A percentile compares a stretch with the other conserved stretches of the same genome.
These are phyloP conservation scores for Oreonectes daqikongensis DNA, from an alignment of 2,797 vertebrate genomes.

Conservation along the genomic window DNA sequence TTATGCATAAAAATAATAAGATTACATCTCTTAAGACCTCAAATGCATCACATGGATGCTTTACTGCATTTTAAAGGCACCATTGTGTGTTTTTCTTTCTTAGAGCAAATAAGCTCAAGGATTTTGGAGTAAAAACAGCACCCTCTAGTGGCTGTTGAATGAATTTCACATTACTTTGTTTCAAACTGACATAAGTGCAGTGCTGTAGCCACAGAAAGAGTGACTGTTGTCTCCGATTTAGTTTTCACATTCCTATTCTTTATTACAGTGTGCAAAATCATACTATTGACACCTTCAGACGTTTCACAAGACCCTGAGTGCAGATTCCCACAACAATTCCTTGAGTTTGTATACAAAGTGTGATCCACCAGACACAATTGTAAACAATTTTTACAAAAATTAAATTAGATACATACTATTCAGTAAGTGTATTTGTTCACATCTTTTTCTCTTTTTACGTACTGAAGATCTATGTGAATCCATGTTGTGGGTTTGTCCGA, in stretches of 20 bases:
- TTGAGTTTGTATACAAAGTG: neutral
- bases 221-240: neutral
- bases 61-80: neutral
- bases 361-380: neutral
- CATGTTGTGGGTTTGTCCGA: neutral
- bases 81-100: neutral
- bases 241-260: neutral
- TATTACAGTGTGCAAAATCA: constrained; percentile 26
- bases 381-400: neutral
- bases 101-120: constrained; percentile 4
- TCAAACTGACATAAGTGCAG: neutral
- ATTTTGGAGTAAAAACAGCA: neutral
- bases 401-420: neutral
- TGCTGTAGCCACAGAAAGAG: neutral
- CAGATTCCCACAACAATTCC: neutral
- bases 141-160: neutral
- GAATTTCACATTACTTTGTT: neutral
- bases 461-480: neutral
- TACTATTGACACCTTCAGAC: neutral
- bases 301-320: constrained; percentile 18
- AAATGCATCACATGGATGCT: neutral
- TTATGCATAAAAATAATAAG: neutral
- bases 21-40: neutral
- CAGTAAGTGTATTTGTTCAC: neutral
- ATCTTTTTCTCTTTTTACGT: neutral